Evolutionary conservation across 2,797 vertebrate species (phyloP), one percentile per base, ranked within the genome.

Genomic region (Urocyon cinereoargenteus): DNA sequence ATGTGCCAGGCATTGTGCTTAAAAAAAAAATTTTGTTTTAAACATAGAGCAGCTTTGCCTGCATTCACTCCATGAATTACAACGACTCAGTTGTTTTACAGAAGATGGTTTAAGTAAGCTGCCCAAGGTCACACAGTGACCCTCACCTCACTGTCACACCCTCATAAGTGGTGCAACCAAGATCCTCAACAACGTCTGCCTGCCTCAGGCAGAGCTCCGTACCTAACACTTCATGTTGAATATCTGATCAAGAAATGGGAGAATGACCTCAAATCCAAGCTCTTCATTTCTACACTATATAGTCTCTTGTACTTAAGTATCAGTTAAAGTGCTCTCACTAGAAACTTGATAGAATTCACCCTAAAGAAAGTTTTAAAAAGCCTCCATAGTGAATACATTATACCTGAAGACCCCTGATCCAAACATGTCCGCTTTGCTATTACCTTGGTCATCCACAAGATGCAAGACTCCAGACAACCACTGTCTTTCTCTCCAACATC

Each of bases 201-300:
- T 53, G 70, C n/a, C 59, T 72, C 59, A 15, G 85, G 85, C 28
- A 26, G 68, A 59, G 18, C 21, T 8, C 34, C 9, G 0, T 6
- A 8, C 36, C 84, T 86, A 55, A 62, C 11, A 91, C 78, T 61
- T 2, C n/a, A 19, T 28, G 1, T 0, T 78, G 75, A 88, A 51
- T 89, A 75, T 59, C 28, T 79, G 55, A 88, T 82, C 21, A 68
- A 34, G 57, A 91, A 81, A 83, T 79, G 82, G 72, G 72, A 91
- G 51, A 31, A 89, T 11, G 24, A 53, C 45, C 21, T 40, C 78
- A 75, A 45, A 79, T 68, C 53, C 40, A 66, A 83, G 55, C 68
- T 82, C 83, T 82, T 89, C n/a, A 59, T 21, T 61, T 91, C 24
- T 34, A 72, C 1, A n/a, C 16, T 51, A 78, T 0, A 53, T 24